Conservation (phyloP, 1,140 invertebrate species). For the Drosophila lacertosa region DNA sequence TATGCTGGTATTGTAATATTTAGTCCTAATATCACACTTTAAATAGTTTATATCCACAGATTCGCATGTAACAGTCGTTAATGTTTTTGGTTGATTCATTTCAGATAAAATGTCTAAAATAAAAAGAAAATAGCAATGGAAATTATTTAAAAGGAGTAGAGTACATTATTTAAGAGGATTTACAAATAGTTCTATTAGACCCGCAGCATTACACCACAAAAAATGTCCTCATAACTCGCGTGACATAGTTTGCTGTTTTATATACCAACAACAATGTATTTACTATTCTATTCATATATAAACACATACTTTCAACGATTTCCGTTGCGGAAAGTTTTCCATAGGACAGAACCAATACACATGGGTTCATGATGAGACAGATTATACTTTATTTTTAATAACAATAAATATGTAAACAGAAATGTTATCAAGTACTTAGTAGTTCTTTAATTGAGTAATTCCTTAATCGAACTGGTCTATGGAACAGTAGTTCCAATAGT, state of each 20-base stretch:
- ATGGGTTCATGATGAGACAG: constrained; percentile 45
- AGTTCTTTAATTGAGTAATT: neutral
- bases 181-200: neutral
- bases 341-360: constrained; percentile 52
- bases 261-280: neutral
- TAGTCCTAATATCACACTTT: constrained; percentile 56
- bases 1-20: constrained; percentile 55
- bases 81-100: constrained; percentile 45
- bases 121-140: neutral
- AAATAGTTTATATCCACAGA: constrained; percentile 24
- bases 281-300: neutral
- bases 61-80: constrained; percentile 13
- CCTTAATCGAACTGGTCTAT: constrained; percentile 2
- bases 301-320: constrained; percentile 51
- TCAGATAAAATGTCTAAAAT: constrained; percentile 47
- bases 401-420: constrained; percentile 26
- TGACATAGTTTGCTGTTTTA: neutral
- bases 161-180: neutral
- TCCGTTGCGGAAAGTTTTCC: constrained; percentile 37
- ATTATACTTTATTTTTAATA: neutral
- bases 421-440: neutral
- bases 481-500: no score
- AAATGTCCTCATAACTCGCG: neutral
- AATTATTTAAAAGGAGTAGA: neutral
- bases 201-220: neutral